phyloP scores from a whole-genome alignment of 2,113 vertebrate species.

The Gymnobelideus leadbeateri region DNA sequence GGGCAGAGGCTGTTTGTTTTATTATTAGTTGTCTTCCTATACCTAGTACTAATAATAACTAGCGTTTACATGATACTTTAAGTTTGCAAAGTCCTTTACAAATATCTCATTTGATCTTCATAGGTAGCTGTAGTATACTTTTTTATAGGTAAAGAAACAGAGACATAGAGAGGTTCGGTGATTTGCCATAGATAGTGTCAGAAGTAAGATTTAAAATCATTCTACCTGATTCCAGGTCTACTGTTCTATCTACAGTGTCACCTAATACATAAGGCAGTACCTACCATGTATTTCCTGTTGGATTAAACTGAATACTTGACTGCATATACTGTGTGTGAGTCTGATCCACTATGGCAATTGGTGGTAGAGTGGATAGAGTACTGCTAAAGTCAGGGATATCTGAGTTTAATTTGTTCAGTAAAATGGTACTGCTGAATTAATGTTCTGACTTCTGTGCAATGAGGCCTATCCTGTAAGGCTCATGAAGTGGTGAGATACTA shows the following conservation, averaged over 20 bases:
- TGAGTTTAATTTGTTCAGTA: neutral
- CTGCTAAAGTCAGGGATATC: too few relatives aligned
- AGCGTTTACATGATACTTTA: neutral
- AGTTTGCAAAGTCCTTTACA: neutral
- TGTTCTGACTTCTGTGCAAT: neutral
- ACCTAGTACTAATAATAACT: neutral
- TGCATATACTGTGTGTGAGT: neutral
- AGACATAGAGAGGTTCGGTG: neutral
- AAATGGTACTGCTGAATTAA: neutral
- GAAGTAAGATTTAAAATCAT: neutral
- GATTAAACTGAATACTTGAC: neutral
- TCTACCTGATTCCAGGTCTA: neutral
- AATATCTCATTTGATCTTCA: neutral
- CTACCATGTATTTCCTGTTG: neutral
- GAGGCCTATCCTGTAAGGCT: neutral
- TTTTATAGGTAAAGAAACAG: neutral
- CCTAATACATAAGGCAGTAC: neutral
- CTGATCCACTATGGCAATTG: neutral
- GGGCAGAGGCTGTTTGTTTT: neutral
- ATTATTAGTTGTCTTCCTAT: neutral
- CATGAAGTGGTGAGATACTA: neutral
- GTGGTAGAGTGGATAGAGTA: too few relatives aligned
- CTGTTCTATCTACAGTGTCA: neutral
- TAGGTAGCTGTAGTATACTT: neutral
- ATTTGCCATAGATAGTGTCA: neutral